These are phyloP conservation scores for Cecropterus lyciades DNA, from an alignment of 1,140 invertebrate species.

Conservation along the genomic window DNA sequence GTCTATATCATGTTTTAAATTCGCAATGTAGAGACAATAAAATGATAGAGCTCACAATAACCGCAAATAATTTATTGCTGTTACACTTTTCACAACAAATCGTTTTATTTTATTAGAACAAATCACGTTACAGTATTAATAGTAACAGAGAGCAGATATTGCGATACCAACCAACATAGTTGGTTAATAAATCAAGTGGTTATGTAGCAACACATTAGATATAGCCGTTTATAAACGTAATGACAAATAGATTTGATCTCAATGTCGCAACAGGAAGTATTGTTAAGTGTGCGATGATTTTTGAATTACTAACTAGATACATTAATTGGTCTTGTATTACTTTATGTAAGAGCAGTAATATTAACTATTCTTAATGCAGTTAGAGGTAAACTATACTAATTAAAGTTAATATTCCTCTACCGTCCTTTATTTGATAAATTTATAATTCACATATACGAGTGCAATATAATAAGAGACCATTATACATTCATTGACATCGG, in stretches of 20 bases:
- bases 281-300: constrained; percentile 2
- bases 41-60: background rate
- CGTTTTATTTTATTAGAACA: constrained; percentile 20
- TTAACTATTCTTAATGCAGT: too few relatives aligned
- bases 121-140: constrained; percentile 32
- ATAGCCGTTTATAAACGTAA: constrained; percentile 23
- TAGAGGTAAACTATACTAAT: too few relatives aligned
- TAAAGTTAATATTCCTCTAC: too few relatives aligned
- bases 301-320: background rate
- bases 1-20: too few relatives aligned
- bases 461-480: too few relatives aligned
- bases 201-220: constrained; percentile 27
- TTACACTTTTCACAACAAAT: constrained; percentile 27
- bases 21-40: background rate
- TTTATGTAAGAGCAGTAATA: too few relatives aligned
- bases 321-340: too few relatives aligned
- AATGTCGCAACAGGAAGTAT: constrained; percentile 17
- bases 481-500: too few relatives aligned
- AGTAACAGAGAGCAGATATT: constrained; percentile 18
- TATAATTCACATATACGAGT: too few relatives aligned
- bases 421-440: too few relatives aligned
- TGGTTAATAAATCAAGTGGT: constrained; percentile 28
- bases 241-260: constrained; percentile 25
- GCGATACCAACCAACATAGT: constrained; percentile 7
- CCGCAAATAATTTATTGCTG: constrained; percentile 17